phyloP scores from a whole-genome alignment of 2,888 invertebrate genomes.

The Biston stratarius region DNA sequence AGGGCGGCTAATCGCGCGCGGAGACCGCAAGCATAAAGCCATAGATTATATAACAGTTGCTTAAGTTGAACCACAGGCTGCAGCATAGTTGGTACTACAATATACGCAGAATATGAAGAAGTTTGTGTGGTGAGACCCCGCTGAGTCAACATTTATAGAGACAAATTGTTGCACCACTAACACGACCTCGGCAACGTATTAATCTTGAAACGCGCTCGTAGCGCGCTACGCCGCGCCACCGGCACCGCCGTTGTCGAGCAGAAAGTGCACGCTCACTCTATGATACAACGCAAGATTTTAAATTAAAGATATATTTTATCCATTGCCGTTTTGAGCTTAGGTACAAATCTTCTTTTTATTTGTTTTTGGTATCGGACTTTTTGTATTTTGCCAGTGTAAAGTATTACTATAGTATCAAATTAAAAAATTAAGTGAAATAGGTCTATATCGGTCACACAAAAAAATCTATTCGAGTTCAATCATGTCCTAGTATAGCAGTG shows the following conservation, averaged over 20 bases:
- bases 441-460: too few species aligned
- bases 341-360: neutral
- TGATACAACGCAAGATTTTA: slow-evolving; percentile 41
- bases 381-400: too few species aligned
- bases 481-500: too few species aligned
- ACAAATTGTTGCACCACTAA: slow-evolving; percentile 85
- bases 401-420: too few species aligned
- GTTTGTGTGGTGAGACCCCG: slow-evolving; percentile 53
- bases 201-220: slow-evolving; percentile 75
- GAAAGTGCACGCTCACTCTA: slow-evolving; percentile 54
- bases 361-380: neutral
- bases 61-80: slow-evolving; percentile 8
- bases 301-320: slow-evolving; percentile 2
- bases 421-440: too few species aligned
- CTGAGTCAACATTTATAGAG: slow-evolving; percentile 87
- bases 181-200: slow-evolving; percentile 81
- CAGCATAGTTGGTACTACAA: slow-evolving; percentile 7
- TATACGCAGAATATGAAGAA: slow-evolving; percentile 4
- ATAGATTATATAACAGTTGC: slow-evolving; percentile 50
- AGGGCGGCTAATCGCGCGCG: slow-evolving; percentile 82
- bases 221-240: slow-evolving; percentile 56
- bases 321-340: neutral
- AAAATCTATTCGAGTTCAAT: too few species aligned
- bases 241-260: slow-evolving; percentile 43
- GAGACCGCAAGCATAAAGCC: slow-evolving; percentile 68